Evolutionary conservation across 2,888 invertebrate species (phyloP).

Genomic region (Rhaphigaster nebulosa): DNA sequence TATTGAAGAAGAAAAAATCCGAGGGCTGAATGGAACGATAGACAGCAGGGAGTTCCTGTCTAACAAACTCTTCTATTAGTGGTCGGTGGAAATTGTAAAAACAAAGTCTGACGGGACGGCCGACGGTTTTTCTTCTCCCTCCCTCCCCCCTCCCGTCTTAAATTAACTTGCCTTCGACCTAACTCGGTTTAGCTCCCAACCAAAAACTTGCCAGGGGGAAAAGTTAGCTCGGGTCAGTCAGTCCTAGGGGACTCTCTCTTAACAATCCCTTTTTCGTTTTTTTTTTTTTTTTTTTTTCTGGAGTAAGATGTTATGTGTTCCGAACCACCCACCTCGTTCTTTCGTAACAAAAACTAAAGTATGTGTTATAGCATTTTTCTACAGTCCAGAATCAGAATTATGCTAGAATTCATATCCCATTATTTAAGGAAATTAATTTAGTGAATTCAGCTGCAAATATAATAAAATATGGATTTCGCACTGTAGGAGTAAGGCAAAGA

Average conservation of each 20-base stretch:
- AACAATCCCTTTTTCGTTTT: constrained; percentile 4
- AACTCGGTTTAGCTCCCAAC: not conserved
- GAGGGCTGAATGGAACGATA: constrained; percentile 13
- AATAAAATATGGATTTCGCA: too few species aligned
- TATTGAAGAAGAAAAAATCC: constrained; percentile 20
- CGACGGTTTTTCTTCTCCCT: constrained; percentile 31
- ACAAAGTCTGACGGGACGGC: constrained; percentile 48
- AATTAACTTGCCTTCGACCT: constrained; percentile 49
- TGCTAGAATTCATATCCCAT: not conserved
- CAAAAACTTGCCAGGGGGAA: constrained; percentile 26
- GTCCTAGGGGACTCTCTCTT: constrained; percentile 34
- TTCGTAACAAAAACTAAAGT: not conserved
- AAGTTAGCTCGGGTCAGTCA: constrained; percentile 41
- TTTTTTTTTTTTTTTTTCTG: not conserved
- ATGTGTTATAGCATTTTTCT: not conserved
- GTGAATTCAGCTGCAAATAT: too few species aligned
- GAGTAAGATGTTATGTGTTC: constrained; percentile 20
- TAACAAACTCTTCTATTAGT: constrained; percentile 55
- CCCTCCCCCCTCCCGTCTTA: constrained; percentile 33
- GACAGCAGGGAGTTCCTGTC: not conserved
- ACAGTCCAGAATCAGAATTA: not conserved
- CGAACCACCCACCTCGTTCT: not conserved
- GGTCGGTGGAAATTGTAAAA: constrained; percentile 52
- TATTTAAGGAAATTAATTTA: too few species aligned
- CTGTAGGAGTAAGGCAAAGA: too few species aligned